Evolutionary conservation across 1,140 invertebrate species (phyloP), one percentile per base, ranked within the genome.

Genomic region (Bombus cullumanus): DNA sequence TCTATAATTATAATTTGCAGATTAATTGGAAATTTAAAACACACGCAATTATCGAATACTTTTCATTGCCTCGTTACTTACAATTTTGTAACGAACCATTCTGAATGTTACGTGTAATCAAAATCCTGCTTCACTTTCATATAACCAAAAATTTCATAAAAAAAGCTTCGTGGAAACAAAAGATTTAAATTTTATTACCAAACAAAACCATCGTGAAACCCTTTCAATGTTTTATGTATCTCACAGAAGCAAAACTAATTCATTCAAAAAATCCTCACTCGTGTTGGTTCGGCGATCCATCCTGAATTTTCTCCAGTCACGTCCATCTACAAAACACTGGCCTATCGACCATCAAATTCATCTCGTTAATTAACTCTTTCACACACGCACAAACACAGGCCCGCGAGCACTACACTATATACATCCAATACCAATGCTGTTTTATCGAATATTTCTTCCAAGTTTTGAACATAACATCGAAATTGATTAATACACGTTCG

Each of bases 291-390:
- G 34, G 10, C 66, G 18, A 68, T 68, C 66, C 22, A 68, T 68
- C 64, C 64, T 66, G 64, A 66, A 66, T 66, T 66, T 66, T 15
- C 64, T 66, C 64, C 64, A 15, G 64, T 31, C 64, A 31, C 31
- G 64, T 66, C 64, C 64, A 66, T 66, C n/a, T n/a, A n/a, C 62
- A 31, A 66, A 66, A 66, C 64, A 66, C n/a, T 66, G 64, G n/a
- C 64, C 64, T 66, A 66, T 66, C 64, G 64, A 31, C 66, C 66
- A 22, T 31, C 31, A 22, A 37, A 68, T 68, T 68, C 66, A 37
- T 37, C 66, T 31, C 34, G 66, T 68, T 68, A 68, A 68, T 68
- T 68, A 68, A 68, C 34, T 68, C 66, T 68, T 68, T 37, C 15
- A 25, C 18, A 53, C 6, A 53, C 47, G 47, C 47, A 1, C 18